Evolutionary conservation across 2,888 invertebrate genomes (phyloP), one percentile per base, ranked within the genome.

Genomic region (Fragum fragum): DNA sequence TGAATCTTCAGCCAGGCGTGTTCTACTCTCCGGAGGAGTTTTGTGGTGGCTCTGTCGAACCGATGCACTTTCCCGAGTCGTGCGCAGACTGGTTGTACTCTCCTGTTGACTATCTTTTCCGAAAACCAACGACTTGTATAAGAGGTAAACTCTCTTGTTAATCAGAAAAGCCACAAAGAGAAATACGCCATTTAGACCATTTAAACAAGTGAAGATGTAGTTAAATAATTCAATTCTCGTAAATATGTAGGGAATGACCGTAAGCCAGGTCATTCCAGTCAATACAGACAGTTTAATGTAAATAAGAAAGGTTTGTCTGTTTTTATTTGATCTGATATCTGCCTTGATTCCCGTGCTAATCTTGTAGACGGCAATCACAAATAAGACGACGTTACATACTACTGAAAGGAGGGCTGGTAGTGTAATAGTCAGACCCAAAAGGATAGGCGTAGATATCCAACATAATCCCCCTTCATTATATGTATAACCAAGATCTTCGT

Each of bases 271-370:
- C 1, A 71, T 36, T n/a, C 71, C 71, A 21, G 55, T 55, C 23
- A 71, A 32, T 14, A 32, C 55, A 5, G 71, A 71, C 1, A 71
- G 36, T 55, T 71, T 71, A n/a, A 71, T 32, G 55, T 71, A 71
- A 26, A 71, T 71, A n/a, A 36, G 32, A 36, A 71, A 55, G 0
- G 55, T 36, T 32, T 71, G 53, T 32, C 71, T 21, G 32, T 71
- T 53, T 29, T 32, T 53, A 32, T 53, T 53, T 16, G 71, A 71
- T 32, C 23, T 11, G 2, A 66, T 21, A 21, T 66, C 36, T 11
- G 29, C 36, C n/a, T 71, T 2, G 6, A 32, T 11, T n/a, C 32
- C 28, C 3, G 21, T 0, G n/a, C 71, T 21, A n/a, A 71, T 71
- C n/a, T 18, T 55, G 23, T 16, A n/a, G 53, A 55, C 14, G n/a